phyloP scores from a whole-genome alignment of 2,113 vertebrate species.

The Paradisaea rubra region DNA sequence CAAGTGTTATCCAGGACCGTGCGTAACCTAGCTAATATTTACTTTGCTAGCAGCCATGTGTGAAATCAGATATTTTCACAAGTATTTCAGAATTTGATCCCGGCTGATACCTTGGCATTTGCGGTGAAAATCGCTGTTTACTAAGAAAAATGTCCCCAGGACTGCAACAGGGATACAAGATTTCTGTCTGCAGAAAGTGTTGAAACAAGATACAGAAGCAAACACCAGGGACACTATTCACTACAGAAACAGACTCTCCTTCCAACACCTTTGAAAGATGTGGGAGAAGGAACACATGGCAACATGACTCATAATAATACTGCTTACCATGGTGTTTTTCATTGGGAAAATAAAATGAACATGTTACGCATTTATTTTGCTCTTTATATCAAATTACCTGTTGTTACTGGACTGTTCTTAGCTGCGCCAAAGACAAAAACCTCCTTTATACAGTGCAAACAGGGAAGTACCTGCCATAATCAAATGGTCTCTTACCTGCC shows the following conservation, averaged over 20 bases:
- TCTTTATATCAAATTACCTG: neutral
- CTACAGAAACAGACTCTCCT: constrained; percentile 21
- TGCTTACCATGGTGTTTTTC: neutral
- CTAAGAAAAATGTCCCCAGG: neutral
- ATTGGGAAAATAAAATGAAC: neutral
- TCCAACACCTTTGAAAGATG: constrained; percentile 21
- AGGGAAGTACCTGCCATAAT: neutral
- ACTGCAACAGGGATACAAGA: neutral
- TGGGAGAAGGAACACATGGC: constrained; percentile 13
- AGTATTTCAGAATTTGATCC: constrained; percentile 28
- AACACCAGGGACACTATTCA: constrained; percentile 7
- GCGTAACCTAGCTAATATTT: neutral
- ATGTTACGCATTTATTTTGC: neutral
- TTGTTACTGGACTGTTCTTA: neutral
- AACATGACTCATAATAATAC: neutral
- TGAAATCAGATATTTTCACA: constrained; percentile 48
- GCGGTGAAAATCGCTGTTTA: constrained; percentile 3
- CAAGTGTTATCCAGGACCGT: neutral
- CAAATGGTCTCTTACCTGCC: neutral
- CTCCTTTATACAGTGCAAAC: neutral
- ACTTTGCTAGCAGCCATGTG: neutral
- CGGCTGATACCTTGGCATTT: neutral
- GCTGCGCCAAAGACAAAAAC: neutral
- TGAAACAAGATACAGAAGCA: constrained; percentile 10
- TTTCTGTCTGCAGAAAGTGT: neutral